Percentiles rank a stretch among this genome's conserved stretches.
These are phyloP conservation scores for Oryctes rhinoceros DNA, from an alignment of 1,140 invertebrate genomes.

Conservation along the genomic window DNA sequence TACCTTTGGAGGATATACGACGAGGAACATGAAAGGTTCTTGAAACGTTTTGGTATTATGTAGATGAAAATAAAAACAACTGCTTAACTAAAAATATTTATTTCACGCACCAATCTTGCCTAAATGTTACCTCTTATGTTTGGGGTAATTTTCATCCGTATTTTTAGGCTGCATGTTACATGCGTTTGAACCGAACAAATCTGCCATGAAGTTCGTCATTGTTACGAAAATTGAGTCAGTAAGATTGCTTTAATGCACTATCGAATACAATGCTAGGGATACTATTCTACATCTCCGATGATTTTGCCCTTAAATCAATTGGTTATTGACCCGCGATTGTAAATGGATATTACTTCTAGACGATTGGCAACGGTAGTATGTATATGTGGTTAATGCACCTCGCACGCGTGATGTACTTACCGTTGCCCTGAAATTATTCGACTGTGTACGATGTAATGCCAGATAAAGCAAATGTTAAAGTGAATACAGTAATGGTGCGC, in stretches of 20 bases:
- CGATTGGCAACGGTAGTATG: background rate
- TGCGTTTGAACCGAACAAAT: too few species aligned
- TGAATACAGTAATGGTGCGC: background rate
- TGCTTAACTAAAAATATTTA: too few species aligned
- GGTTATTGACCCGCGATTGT: background rate
- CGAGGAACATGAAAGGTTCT: too few species aligned
- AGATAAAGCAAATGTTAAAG: background rate
- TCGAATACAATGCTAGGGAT: background rate
- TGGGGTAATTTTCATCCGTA: too few species aligned
- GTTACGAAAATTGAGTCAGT: background rate
- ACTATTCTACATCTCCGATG: background rate
- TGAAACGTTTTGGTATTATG: too few species aligned
- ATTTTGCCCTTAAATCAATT: background rate
- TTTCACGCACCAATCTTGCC: too few species aligned
- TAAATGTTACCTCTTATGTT: too few species aligned
- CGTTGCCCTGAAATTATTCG: background rate
- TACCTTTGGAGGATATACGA: too few species aligned
- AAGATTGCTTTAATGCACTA: background rate
- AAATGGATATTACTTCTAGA: background rate
- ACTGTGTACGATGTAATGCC: background rate
- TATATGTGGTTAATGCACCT: constrained; percentile 3
- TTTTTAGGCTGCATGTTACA: too few species aligned
- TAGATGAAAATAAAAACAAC: too few species aligned
- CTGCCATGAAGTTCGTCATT: too few species aligned
- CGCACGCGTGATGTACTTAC: background rate